Base-by-base conservation (phyloP, 1,140 invertebrate genomes). In the Drosophila funebris region DNA sequence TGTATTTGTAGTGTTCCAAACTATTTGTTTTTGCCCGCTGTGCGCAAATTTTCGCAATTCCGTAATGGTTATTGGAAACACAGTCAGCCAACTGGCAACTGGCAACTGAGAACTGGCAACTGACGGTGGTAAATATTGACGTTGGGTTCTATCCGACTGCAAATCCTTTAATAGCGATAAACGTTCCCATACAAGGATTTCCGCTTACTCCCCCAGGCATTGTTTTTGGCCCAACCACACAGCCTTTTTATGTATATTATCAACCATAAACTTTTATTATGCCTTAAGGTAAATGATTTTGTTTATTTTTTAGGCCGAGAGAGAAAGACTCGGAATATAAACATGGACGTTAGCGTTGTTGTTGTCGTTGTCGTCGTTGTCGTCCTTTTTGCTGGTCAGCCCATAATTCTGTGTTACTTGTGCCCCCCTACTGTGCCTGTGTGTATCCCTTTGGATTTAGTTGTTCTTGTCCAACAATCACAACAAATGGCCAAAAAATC, bases 251-350 rank as follows among this genome's bases (percentile, higher is more conserved):
- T 69, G 64, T 70, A 71, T 71, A 70, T 73, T 79, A 84, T 73
- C 82, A 76, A 69, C 83, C 83, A 88, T 88, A 81, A 88, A 88
- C 83, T 88, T 88, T 88, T 88, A 88, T 88, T 88, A 88, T 57
- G 83, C 83, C 83, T 72, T 76, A 73, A 88, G 83, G 83, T 88
- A 81, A 88, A 88, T 88, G 87, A 85, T 88, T 76, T 88, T 88
- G 82, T 88, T 88, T 83, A 83, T 83, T 88, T 88, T 88, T 89
- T 88, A 85, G 82, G 83, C 82, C 77, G 72, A 76, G 11, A n/a
- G 33, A 36, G 33, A 36, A 36, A 36, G n/a, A 36, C 33, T 36
- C 5, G 33, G n/a, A 36, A 36, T 36, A 36, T 36, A 36, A 36
- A 36, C 33, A 36, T 20, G 31, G 27, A 63, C 36, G 50, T 20